These are phyloP conservation scores for Torymus aiolomorphi DNA, from an alignment of 2,888 invertebrate genomes.

Conservation along the genomic window DNA sequence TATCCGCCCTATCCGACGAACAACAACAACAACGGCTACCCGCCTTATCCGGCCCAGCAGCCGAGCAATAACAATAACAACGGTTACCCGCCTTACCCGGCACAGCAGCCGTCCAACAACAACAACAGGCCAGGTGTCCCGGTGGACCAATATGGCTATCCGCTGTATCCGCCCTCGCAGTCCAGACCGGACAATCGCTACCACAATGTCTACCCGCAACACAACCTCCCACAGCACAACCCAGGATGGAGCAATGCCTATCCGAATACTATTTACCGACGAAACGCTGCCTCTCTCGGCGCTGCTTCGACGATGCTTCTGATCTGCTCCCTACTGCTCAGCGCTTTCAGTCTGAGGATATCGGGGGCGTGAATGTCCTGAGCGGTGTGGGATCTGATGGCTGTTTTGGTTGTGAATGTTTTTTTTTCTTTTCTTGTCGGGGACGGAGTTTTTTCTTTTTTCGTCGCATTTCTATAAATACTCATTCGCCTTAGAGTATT, in stretches of 20 bases:
- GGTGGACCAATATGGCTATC: constrained; percentile 54
- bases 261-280: constrained; percentile 25
- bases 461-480: not conserved
- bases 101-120: not conserved
- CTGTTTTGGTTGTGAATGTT: constrained; percentile 6
- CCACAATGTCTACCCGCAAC: constrained; percentile 55
- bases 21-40: constrained; percentile 62
- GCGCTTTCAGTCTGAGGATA: constrained; percentile 13
- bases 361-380: constrained; percentile 7
- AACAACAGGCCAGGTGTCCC: constrained; percentile 49
- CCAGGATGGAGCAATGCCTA: constrained; percentile 38
- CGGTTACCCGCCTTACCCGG: constrained; percentile 59
- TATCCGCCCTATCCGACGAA: constrained; percentile 64
- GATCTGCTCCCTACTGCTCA: constrained; percentile 7
- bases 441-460: not conserved
- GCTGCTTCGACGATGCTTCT: not conserved
- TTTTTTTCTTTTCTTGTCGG: not conserved
- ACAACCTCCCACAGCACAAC: constrained; percentile 45
- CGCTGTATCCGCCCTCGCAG: constrained; percentile 59
- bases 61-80: constrained; percentile 58
- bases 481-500: not conserved
- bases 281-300: constrained; percentile 19
- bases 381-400: not conserved
- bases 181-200: constrained; percentile 56
- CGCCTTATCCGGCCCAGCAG: constrained; percentile 62